Evolutionary conservation across 1,140 invertebrate species (phyloP).

Genomic region (Zaprionus kolodkinae): DNA sequence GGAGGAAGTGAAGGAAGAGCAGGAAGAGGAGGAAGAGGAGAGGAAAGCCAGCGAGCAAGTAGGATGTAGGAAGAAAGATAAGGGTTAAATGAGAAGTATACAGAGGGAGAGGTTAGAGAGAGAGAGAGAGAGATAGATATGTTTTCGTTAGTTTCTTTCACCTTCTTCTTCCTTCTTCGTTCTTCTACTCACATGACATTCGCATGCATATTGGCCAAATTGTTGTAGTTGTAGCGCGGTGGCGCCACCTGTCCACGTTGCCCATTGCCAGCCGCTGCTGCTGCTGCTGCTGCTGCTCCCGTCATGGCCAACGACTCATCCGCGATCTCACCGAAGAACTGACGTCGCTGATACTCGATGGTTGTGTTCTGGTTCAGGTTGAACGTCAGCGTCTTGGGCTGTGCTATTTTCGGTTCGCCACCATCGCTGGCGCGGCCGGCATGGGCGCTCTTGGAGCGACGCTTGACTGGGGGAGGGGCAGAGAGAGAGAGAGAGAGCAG

Average conservation of each 20-base stretch:
- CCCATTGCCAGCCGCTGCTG: conserved; percentile 5
- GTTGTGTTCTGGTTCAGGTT: conserved; percentile 83
- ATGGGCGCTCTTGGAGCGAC: conserved; percentile 84
- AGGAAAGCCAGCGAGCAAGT: no score
- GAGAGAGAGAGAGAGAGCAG: background rate
- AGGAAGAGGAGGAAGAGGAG: background rate
- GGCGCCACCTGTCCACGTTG: background rate
- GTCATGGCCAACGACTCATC: conserved; percentile 42
- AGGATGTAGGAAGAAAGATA: no score
- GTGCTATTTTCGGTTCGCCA: conserved; percentile 77
- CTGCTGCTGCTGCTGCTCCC: conserved; percentile 20
- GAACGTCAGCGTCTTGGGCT: conserved; percentile 81
- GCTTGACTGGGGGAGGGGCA: conserved; percentile 62
- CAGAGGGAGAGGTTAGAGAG: background rate
- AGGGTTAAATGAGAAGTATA: no score
- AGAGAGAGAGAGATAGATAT: background rate
- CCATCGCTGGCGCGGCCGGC: conserved; percentile 60
- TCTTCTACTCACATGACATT: conserved; percentile 80
- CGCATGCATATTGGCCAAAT: conserved; percentile 80
- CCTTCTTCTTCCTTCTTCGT: background rate
- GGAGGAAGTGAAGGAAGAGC: background rate
- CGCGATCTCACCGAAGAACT: conserved; percentile 77
- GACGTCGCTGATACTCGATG: conserved; percentile 80
- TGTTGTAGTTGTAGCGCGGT: conserved; percentile 69
- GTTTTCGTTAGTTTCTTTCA: background rate